Evolutionary conservation across 1,140 invertebrate species (phyloP), one percentile per base, ranked within the genome.

Genomic region (Ladona fulva): DNA sequence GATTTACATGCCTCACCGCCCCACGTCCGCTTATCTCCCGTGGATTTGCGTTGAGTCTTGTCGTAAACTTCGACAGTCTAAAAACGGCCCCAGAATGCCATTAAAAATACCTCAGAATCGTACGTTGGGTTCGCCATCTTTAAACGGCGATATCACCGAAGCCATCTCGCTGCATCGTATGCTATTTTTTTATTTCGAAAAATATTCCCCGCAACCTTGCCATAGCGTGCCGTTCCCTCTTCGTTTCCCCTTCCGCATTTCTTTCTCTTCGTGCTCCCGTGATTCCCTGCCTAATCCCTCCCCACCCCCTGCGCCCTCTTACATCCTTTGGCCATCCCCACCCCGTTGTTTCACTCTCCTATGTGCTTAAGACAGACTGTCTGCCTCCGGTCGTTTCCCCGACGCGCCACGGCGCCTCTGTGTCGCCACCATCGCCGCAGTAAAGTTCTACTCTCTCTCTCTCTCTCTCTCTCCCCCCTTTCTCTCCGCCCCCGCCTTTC

Each of bases 281-380:
- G 52, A 3, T 22, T 66, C 52, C 52, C 12, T 22, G 16, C 3
- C 52, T 66, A 19, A 16, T 19, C 3, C 52, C 14, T 12, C 52
- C 52, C 52, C 52, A 66, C 14, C n/a, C 52, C n/a, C 3, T 66
- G 3, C 52, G 5, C 52, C 14, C 52, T 66, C 52, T 66, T 3
- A 66, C 52, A 16, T 19, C 3, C 52, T 3, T 12, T 22, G 16
- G 1, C 52, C 12, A 16, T 5, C 52, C 52, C 52, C 52, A 16
- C n/a, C 12, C 14, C 52, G 3, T 5, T 52, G 44, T 52, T 52
- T 66, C 52, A 3, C 12, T 16, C n/a, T 66, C 52, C 16, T 66
- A 22, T 66, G 52, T 66, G 52, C 52, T 66, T 66, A 66, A 66
- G 52, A 66, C 52, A 66, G 52, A 66, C 52, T 66, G 52, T 66